phyloP scores from a whole-genome alignment of 2,113 vertebrate species.

The Merops nubicus region DNA sequence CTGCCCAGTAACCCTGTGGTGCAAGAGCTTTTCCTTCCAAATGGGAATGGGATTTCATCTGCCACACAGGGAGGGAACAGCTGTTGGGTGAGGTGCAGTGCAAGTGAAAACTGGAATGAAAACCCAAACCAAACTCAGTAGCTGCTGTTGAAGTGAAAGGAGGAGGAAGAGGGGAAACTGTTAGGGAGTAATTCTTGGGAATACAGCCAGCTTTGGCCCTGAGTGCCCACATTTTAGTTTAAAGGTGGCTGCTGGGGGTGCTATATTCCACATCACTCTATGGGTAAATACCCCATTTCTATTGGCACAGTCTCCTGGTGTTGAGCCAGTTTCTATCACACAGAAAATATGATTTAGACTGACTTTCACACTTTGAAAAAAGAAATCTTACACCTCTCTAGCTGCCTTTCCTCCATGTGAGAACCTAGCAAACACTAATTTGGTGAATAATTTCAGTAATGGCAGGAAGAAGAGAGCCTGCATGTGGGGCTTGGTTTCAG shows the following conservation, averaged over 20 bases:
- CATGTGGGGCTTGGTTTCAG: neutral
- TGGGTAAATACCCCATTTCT: neutral
- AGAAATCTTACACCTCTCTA: neutral
- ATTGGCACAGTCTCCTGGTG: accelerated
- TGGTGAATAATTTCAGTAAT: neutral
- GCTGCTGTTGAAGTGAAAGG: neutral
- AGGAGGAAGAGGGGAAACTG: neutral
- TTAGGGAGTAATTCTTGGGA: neutral
- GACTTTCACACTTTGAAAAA: neutral
- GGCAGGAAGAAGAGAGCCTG: neutral
- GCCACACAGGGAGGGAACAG: neutral
- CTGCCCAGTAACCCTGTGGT: neutral
- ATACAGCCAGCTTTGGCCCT: neutral
- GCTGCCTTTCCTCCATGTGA: neutral
- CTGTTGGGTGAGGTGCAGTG: neutral
- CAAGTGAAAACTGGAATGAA: neutral
- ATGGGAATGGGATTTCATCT: neutral
- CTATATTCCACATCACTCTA: neutral
- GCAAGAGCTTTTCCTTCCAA: neutral
- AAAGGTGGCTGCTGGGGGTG: neutral
- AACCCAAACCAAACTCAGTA: neutral
- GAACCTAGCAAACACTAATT: neutral
- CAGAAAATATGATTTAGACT: neutral
- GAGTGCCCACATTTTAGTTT: neutral
- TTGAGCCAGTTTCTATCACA: neutral